Base-by-base conservation (phyloP, 2,888 invertebrate species). In the Synanthedon andrenaeformis region DNA sequence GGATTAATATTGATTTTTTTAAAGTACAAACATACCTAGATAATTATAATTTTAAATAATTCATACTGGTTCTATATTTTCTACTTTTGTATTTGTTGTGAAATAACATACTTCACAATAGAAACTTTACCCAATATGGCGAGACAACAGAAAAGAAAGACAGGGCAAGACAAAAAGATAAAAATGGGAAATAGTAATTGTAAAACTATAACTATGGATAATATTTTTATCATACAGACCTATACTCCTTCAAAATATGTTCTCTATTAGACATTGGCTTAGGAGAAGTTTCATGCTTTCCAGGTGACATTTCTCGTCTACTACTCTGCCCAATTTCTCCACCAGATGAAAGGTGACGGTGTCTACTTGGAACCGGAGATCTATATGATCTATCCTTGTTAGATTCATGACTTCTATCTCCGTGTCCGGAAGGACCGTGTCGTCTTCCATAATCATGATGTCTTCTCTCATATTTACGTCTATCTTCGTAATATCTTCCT, bases 211-310 rank as follows among this genome's bases (percentile, higher is more conserved):
- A 23, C 5, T 23, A 23, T 23, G 23, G 23, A 23, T 4, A 5
- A 23, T 23, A 23, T 23, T 5, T 52, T 17, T 4, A 54, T 23
- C 56, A 12, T 49, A 12, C 56, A 55, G 61, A 84, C 85, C 83
- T 83, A 56, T 75, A 86, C 60, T 85, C 84, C 63, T 79, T 78
- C 51, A 87, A 70, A 58, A 87, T 87, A 63, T 82, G 86, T 57
- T 85, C 84, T 51, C 87, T 70, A 52, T 86, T 87, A 28, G 79
- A 73, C 61, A 82, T 57, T 53, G 79, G 74, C 59, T 74, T 83
- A 12, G 63, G 59, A 19, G 69, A 51, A 10, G 59, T 56, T 45
- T 66, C 68, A 54, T 54, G 58, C 54, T 63, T 64, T 2, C 59
- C 54, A 45, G 68, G 64, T 41, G 76, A 73, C 11, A 56, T 19